A percentile compares a stretch with the other conserved stretches of the same genome.
Conservation (phyloP, 2,113 vertebrate species). For the Saccopteryx bilineata region DNA sequence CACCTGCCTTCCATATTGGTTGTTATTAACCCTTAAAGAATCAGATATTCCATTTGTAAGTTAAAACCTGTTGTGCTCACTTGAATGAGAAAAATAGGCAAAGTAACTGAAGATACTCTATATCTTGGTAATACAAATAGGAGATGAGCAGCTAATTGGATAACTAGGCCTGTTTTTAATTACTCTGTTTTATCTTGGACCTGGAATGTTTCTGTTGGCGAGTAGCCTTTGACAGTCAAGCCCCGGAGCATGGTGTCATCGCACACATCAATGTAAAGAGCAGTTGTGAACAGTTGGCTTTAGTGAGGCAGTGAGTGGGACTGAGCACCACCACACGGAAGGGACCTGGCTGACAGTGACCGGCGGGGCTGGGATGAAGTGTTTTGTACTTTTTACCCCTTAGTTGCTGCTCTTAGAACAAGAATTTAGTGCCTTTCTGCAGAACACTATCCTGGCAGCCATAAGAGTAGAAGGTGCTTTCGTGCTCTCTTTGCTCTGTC, state of each 20-base stretch:
- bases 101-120: conserved; percentile 34
- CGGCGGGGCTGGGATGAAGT: conserved; percentile 7
- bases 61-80: conserved; percentile 15
- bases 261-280: conserved; percentile 70
- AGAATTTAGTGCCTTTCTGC: conserved; percentile 1
- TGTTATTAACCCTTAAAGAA: conserved; percentile 52
- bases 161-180: conserved; percentile 79
- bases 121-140: conserved; percentile 32
- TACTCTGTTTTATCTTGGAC: conserved; percentile 78
- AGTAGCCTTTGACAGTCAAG: conserved; percentile 61
- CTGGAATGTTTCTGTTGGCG: conserved; percentile 83
- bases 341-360: conserved; percentile 23
- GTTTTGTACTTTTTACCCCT: conserved; percentile 72
- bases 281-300: conserved; percentile 50
- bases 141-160: conserved; percentile 65
- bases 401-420: conserved; percentile 41
- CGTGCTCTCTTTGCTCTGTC: neutral
- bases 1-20: neutral
- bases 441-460: neutral
- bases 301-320: neutral
- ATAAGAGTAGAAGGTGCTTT: neutral
- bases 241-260: conserved; percentile 56
- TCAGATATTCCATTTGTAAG: conserved; percentile 3
- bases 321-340: neutral
- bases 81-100: conserved; percentile 52